Percentiles rank a stretch among this genome's conserved stretches.
phyloP scores from a whole-genome alignment of 1,140 invertebrate genomes.

The Bilobella aurantiaca region DNA sequence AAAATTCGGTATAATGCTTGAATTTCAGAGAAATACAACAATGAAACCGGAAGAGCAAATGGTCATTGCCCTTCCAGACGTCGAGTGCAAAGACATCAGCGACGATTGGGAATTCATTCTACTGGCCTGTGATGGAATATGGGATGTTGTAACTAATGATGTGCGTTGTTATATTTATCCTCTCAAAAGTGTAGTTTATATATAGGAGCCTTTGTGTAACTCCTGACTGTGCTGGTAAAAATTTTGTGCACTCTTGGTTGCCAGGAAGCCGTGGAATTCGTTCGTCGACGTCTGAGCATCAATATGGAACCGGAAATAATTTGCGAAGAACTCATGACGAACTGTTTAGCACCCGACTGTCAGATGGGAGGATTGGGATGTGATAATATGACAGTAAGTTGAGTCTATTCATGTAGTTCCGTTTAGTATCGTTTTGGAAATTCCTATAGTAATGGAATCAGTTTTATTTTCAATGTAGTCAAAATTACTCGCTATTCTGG shows the following conservation, averaged over 20 bases:
- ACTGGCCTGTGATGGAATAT: slow-evolving; percentile 96
- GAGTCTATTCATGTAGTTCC: too few relatives aligned
- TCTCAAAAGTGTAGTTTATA: too few relatives aligned
- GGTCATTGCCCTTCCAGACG: slow-evolving; percentile 89
- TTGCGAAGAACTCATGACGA: slow-evolving; percentile 88
- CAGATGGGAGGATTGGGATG: slow-evolving; percentile 92
- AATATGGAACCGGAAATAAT: slow-evolving; percentile 83
- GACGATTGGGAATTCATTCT: slow-evolving; percentile 95
- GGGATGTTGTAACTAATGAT: slow-evolving; percentile 76
- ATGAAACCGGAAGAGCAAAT: slow-evolving; percentile 87
- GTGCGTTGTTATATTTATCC: too few relatives aligned
- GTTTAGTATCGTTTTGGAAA: too few relatives aligned
- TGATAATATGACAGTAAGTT: slow-evolving; percentile 90
- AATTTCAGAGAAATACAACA: slow-evolving; percentile 73
- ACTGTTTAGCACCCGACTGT: slow-evolving; percentile 88
- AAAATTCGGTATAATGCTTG: too few relatives aligned
- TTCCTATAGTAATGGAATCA: too few relatives aligned
- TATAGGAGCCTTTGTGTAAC: too few relatives aligned
- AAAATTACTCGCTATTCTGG: too few relatives aligned
- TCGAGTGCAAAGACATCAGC: slow-evolving; percentile 67
- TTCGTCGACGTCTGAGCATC: slow-evolving; percentile 64
- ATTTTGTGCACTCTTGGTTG: too few relatives aligned
- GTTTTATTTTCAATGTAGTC: too few relatives aligned
- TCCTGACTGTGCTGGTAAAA: too few relatives aligned
- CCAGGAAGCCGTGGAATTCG: slow-evolving; percentile 82